Evolutionary conservation across 2,888 invertebrate species (phyloP).

Genomic region (Melitaea athalia): DNA sequence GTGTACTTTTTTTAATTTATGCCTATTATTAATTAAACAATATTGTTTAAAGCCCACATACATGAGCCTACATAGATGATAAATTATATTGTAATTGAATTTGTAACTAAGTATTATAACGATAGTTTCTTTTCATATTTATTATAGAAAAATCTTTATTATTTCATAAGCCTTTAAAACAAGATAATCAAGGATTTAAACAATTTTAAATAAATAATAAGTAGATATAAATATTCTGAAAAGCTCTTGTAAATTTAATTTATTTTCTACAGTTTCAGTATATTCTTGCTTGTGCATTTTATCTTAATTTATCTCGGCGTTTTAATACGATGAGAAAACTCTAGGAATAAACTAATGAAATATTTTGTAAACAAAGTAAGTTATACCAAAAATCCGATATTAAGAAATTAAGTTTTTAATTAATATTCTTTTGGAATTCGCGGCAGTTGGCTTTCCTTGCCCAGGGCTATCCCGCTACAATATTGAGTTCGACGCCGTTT

Average conservation of each 20-base stretch:
- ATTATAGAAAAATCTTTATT: no score
- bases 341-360: conserved; percentile 45
- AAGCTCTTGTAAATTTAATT: conserved; percentile 22
- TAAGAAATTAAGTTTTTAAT: conserved; percentile 71
- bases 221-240: conserved; percentile 5
- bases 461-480: conserved; percentile 52
- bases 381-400: conserved; percentile 65
- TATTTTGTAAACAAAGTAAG: conserved; percentile 49
- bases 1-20: no score
- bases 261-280: conserved; percentile 16
- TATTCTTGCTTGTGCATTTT: conserved; percentile 14
- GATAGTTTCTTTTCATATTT: no score
- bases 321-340: conserved; percentile 34
- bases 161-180: no score
- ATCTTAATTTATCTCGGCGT: conserved; percentile 30
- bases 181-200: no score
- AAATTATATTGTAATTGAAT: no score
- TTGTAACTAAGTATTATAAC: no score
- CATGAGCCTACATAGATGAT: no score
- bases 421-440: conserved; percentile 67
- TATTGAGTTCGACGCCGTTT: conserved; percentile 51
- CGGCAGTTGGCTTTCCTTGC: conserved; percentile 57
- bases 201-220: not conserved
- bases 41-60: no score
- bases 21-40: no score